Evolutionary conservation across 2,113 vertebrate genomes (phyloP).

Genomic region (Lamprologus speciosus): DNA sequence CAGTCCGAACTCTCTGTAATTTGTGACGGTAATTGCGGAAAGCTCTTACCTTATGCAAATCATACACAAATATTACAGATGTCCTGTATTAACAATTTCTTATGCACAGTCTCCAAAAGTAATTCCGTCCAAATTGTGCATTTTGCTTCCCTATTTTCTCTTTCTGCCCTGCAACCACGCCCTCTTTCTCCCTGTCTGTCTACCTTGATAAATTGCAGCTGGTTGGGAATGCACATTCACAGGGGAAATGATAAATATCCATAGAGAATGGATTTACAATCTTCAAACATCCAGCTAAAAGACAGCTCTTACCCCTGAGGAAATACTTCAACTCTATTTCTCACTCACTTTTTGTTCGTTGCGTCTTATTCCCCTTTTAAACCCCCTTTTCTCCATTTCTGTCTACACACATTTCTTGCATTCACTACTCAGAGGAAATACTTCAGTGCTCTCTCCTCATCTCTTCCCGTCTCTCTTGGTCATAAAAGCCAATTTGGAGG

Average conservation of each 20-base stretch:
- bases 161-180: background rate
- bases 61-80: constrained; percentile 17
- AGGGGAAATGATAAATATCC: constrained; percentile 50
- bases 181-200: constrained; percentile 11
- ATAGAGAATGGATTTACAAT: constrained; percentile 46
- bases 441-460: background rate
- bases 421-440: constrained; percentile 6
- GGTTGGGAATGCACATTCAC: constrained; percentile 28
- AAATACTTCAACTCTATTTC: constrained; percentile 36
- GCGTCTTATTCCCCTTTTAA: background rate
- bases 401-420: constrained; percentile 15
- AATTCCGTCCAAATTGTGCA: background rate
- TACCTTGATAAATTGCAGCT: constrained; percentile 47
- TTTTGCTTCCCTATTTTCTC: background rate
- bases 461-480: background rate
- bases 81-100: constrained; percentile 6
- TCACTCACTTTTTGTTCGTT: constrained; percentile 1
- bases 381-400: background rate
- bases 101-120: background rate
- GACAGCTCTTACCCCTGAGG: constrained; percentile 29
- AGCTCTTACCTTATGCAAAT: constrained; percentile 29
- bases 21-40: constrained; percentile 14
- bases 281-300: constrained; percentile 43
- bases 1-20: background rate
- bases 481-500: constrained; percentile 51